A percentile compares a stretch with the other conserved stretches of the same genome.
Evolutionary conservation across 2,888 invertebrate species (phyloP).

Genomic region (Tridacna crocea): DNA sequence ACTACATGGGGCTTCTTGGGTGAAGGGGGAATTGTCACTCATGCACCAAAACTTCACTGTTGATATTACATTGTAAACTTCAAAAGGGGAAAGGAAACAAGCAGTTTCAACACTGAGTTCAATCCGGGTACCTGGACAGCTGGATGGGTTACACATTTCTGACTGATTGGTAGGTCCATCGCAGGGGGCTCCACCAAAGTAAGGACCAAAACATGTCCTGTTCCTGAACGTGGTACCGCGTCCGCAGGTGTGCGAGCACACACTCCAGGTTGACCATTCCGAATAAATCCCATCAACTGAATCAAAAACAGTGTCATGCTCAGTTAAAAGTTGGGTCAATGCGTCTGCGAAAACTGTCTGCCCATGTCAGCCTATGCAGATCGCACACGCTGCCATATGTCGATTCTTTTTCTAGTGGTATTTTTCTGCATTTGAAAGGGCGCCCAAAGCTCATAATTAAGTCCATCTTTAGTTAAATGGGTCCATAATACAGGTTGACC

Average conservation of each 20-base stretch:
- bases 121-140: conserved; percentile 74
- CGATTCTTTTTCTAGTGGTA: no score
- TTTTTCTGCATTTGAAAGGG: no score
- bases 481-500: no score
- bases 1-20: no score
- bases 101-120: background rate
- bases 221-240: conserved; percentile 66
- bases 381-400: no score
- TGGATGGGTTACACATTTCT: conserved; percentile 67
- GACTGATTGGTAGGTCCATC: conserved; percentile 59
- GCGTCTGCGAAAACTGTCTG: no score
- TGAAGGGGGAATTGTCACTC: no score
- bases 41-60: no score
- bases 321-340: background rate
- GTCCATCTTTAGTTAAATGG: no score
- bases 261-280: conserved; percentile 70
- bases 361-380: no score
- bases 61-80: no score
- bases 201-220: conserved; percentile 65
- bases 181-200: conserved; percentile 70
- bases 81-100: background rate
- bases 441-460: no score
- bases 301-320: conserved; percentile 13
- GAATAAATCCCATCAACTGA: conserved; percentile 74
- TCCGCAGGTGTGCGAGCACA: conserved; percentile 73